Evolutionary conservation across 1,140 invertebrate species (phyloP).

Genomic region (Plectrocnemia conspersa): DNA sequence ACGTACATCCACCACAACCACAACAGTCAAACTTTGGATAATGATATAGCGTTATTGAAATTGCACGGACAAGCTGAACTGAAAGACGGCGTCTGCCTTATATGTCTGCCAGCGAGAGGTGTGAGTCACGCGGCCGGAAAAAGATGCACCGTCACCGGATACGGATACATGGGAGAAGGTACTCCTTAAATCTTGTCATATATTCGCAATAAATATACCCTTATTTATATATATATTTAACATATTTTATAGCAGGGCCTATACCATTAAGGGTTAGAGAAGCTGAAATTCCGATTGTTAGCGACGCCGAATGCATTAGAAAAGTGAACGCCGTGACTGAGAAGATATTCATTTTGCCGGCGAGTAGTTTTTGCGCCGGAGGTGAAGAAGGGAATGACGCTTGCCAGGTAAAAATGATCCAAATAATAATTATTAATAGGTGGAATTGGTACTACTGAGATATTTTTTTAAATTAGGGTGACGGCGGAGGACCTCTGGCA

Average conservation of each 20-base stretch:
- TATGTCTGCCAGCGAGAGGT: conserved; percentile 82
- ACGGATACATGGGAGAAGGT: conserved; percentile 93
- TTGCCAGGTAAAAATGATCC: conserved; percentile 73
- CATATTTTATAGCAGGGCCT: conserved; percentile 67
- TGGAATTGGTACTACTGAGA: too few relatives aligned
- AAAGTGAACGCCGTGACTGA: conserved; percentile 92
- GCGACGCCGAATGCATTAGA: conserved; percentile 83
- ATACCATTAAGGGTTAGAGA: conserved; percentile 84
- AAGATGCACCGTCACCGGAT: conserved; percentile 87
- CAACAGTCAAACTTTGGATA: conserved; percentile 92
- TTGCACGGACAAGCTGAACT: conserved; percentile 86
- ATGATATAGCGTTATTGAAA: conserved; percentile 91
- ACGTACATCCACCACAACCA: conserved; percentile 96
- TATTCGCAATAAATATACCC: neutral
- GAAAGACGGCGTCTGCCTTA: conserved; percentile 69
- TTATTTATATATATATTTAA: neutral
- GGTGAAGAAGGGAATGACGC: conserved; percentile 89
- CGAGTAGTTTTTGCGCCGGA: conserved; percentile 89
- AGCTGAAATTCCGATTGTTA: conserved; percentile 89
- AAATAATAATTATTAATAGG: neutral
- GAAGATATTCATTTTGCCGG: conserved; percentile 88
- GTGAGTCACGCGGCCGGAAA: conserved; percentile 82
- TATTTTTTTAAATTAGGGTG: conserved; percentile 64
- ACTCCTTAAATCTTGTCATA: conserved; percentile 29
- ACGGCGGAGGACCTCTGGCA: conserved; percentile 86